Base-by-base conservation (phyloP, 2,888 invertebrate genomes). In the Nycteola revayana region DNA sequence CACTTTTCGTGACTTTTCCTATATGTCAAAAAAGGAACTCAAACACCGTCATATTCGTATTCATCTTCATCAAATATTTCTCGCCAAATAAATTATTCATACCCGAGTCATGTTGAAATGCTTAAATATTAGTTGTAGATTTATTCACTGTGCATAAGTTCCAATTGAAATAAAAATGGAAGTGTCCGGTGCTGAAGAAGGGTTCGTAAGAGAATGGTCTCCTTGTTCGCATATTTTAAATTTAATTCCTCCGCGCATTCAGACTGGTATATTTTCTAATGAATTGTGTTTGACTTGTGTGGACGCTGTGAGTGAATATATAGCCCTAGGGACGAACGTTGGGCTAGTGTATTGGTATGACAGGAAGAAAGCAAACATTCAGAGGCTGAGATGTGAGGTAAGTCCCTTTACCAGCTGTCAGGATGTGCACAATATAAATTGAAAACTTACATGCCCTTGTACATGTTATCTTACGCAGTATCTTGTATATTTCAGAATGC, bases 261-360 rank as follows among this genome's bases (percentile, higher is more conserved):
- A 94, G 71, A 92, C 88, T 62, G 95, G 96, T 2, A 76, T 96
- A 53, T 95, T 95, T 75, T 92, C 93, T 7, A 92, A 91, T 63
- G 94, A 95, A 70, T 82, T 96, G 25, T 89, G 85, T 71, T 87
- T 96, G 38, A 97, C 96, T 1, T 96, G 96, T 66, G 90, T 97
- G 23, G 96, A 96, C 83, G 94, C 92, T n/a, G 90, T 95, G 24
- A 90, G 92, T 9, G 94, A 95, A 58, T 96, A 94, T 72, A 91
- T 97, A 47, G 96, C 94, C 1, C 75, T 97, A 33, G 97, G 97
- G 1, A 95, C 95, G 1, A 96, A 96, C 80, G 92, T 93, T 9
- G 97, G 97, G 1, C 84, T 96, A 33, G 92, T 96, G 11, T 97
- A 96, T 74, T 95, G 97, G 94, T 96, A 94, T 72, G 93, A 96